Conservation (phyloP, 2,797 vertebrate genomes). For the Chaunax sp. region DNA sequence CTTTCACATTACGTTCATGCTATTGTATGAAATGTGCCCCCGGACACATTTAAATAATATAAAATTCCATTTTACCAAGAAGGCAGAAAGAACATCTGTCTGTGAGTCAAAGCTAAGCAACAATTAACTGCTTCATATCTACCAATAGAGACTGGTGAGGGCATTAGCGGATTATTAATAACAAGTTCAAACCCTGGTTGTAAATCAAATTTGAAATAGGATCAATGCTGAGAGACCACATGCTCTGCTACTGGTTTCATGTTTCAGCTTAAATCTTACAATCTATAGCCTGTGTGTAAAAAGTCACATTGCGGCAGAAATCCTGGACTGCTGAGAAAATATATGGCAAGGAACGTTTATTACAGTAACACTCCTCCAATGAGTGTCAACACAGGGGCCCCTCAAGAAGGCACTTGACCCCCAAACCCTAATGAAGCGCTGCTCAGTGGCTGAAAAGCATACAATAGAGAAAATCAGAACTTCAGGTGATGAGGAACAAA, state of each 20-base stretch:
- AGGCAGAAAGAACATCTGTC: background rate
- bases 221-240: slow-evolving; percentile 18
- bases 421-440: slow-evolving; percentile 12
- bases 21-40: no score
- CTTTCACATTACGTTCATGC: slow-evolving; percentile 4
- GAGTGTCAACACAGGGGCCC: background rate
- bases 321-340: background rate
- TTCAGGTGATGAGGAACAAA: slow-evolving; percentile 15
- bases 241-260: slow-evolving; percentile 21
- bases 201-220: slow-evolving; percentile 25
- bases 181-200: slow-evolving; percentile 23
- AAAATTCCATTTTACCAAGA: no score
- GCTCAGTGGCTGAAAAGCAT: background rate
- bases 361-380: background rate
- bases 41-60: no score
- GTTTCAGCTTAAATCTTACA: slow-evolving; percentile 8
- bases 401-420: slow-evolving; percentile 27
- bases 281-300: background rate
- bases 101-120: background rate
- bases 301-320: slow-evolving; percentile 14
- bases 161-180: background rate
- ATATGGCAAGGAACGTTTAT: background rate
- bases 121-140: slow-evolving; percentile 14
- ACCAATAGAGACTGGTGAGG: background rate
- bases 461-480: slow-evolving; percentile 6